Percentiles rank a stretch among this genome's conserved stretches.
Evolutionary conservation across 2,113 vertebrate species (phyloP).

Genomic region (Oryzias celebensis): DNA sequence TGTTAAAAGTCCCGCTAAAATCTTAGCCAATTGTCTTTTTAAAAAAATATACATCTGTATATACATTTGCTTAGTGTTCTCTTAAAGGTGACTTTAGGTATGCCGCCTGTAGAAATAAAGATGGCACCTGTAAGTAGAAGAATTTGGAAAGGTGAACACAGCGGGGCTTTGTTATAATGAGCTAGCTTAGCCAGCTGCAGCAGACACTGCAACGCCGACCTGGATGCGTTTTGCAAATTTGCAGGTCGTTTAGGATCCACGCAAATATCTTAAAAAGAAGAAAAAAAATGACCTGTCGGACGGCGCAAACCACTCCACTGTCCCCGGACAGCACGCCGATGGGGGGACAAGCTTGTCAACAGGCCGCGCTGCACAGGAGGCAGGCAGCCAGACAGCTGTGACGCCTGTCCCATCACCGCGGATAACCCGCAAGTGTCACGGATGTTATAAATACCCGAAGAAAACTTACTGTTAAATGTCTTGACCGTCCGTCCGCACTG

Average conservation of each 20-base stretch:
- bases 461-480: constrained; percentile 28
- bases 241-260: not conserved
- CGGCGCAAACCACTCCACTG: constrained; percentile 23
- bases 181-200: constrained; percentile 29
- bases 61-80: not conserved
- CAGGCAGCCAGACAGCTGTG: constrained; percentile 46
- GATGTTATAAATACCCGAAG: not conserved
- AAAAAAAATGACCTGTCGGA: constrained; percentile 26
- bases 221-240: not conserved
- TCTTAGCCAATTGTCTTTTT: too few relatives aligned
- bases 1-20: too few relatives aligned
- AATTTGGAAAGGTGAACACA: constrained; percentile 46
- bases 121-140: constrained; percentile 52
- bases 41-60: too few relatives aligned
- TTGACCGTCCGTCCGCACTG: constrained; percentile 1
- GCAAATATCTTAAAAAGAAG: constrained; percentile 8
- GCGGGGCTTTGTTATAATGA: constrained; percentile 54
- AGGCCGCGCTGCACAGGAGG: constrained; percentile 57
- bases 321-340: constrained; percentile 42
- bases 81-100: constrained; percentile 25
- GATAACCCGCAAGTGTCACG: not conserved
- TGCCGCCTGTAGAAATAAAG: constrained; percentile 35
- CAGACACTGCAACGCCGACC: not conserved
- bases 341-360: constrained; percentile 47
- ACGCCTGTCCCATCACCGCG: constrained; percentile 16